phyloP scores from a whole-genome alignment of 2,797 vertebrate genomes.

The Neoniphon sammara region DNA sequence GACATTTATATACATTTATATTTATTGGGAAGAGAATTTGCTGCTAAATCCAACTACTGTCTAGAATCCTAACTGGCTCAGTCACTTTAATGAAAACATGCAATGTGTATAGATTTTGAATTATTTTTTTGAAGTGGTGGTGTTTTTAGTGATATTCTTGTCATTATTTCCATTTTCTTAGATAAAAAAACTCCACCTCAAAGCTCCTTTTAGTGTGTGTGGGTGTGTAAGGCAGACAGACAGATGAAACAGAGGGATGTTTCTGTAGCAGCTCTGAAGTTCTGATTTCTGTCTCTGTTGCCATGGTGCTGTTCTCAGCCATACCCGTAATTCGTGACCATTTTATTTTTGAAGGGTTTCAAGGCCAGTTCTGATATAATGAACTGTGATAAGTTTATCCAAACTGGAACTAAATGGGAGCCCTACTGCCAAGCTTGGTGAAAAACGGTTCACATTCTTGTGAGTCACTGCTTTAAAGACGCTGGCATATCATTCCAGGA shows the following conservation, averaged over 20 bases:
- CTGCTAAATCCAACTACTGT: conserved; percentile 99
- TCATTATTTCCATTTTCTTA: conserved; percentile 67
- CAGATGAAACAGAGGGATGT: conserved; percentile 22
- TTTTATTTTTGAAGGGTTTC: conserved; percentile 57
- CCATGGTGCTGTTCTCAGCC: conserved; percentile 39
- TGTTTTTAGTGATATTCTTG: conserved; percentile 59
- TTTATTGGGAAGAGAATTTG: conserved; percentile 94
- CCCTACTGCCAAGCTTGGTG: conserved; percentile 35
- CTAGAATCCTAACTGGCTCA: conserved; percentile 85
- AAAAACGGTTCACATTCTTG: conserved; percentile 33
- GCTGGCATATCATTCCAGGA: conserved; percentile 71
- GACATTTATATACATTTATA: conserved; percentile 89
- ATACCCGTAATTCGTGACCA: conserved; percentile 40
- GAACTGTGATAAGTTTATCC: conserved; percentile 29
- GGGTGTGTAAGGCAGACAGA: conserved; percentile 16
- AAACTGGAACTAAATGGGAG: conserved; percentile 41
- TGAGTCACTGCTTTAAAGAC: conserved; percentile 28
- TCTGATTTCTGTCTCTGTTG: conserved; percentile 44
- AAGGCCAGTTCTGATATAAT: conserved; percentile 53
- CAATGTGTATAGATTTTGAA: conserved; percentile 86
- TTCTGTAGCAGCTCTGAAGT: conserved; percentile 61
- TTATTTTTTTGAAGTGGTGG: conserved; percentile 70
- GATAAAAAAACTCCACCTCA: conserved; percentile 46
- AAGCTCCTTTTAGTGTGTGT: conserved; percentile 36
- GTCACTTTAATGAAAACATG: conserved; percentile 84